Percentiles rank a stretch among this genome's conserved stretches.
These are phyloP conservation scores for Thaleichthys pacificus DNA, from an alignment of 2,797 vertebrate genomes.

Conservation along the genomic window DNA sequence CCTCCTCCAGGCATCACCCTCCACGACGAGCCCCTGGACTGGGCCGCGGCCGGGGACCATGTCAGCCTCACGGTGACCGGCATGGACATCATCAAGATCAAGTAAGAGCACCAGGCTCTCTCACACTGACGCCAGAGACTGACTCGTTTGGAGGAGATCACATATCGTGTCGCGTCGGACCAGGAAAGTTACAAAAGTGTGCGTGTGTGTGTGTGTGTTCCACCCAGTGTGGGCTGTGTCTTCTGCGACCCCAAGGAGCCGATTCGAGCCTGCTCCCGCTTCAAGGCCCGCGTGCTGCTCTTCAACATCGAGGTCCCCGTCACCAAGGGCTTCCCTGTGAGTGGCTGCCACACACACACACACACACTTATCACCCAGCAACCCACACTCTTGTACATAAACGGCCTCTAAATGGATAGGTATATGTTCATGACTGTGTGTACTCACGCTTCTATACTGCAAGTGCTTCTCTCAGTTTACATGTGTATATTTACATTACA, in stretches of 20 bases:
- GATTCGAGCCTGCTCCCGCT: slow-evolving; percentile 88
- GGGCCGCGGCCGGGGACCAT: slow-evolving; percentile 97
- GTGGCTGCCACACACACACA: slow-evolving; percentile 39
- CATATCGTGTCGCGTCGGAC: background rate
- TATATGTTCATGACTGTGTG: background rate
- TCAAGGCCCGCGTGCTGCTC: slow-evolving; percentile 91
- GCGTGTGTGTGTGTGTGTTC: background rate
- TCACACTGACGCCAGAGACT: too few species aligned
- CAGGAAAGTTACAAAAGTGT: background rate
- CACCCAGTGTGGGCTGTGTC: slow-evolving; percentile 86
- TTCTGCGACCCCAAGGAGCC: slow-evolving; percentile 94
- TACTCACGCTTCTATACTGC: background rate
- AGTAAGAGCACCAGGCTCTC: slow-evolving; percentile 78
- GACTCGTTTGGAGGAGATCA: too few species aligned
- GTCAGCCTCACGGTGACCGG: slow-evolving; percentile 96
- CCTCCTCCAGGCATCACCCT: slow-evolving; percentile 87
- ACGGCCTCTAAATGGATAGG: too few species aligned
- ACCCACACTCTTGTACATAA: too few species aligned
- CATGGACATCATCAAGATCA: slow-evolving; percentile 99
- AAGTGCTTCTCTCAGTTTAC: background rate
- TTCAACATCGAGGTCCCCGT: slow-evolving; percentile 96
- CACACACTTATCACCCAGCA: background rate
- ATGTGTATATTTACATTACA: background rate
- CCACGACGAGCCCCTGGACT: slow-evolving; percentile 92
- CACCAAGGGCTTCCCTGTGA: slow-evolving; percentile 97